Evolutionary conservation across 1,140 invertebrate species (phyloP).

Genomic region (Hypsibius dujardini): DNA sequence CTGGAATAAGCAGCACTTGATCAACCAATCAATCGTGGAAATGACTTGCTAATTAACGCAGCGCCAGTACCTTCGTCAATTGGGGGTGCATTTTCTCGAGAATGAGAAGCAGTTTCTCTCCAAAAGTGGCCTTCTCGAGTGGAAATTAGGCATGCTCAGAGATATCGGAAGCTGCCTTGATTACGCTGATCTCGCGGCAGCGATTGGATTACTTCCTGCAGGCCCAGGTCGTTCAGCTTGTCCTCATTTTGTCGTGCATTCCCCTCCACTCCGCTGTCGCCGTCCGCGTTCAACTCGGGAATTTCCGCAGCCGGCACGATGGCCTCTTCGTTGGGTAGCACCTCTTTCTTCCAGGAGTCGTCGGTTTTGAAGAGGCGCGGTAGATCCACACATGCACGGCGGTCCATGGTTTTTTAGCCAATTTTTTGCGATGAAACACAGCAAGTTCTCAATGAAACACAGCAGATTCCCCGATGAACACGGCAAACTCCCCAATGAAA

Average conservation of each 20-base stretch:
- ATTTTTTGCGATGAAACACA: no score
- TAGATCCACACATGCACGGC: not conserved
- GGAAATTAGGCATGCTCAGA: not conserved
- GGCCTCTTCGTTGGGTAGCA: not conserved
- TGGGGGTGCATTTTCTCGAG: no score
- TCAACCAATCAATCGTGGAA: no score
- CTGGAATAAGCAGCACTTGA: no score
- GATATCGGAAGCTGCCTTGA: not conserved
- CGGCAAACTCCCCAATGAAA: no score
- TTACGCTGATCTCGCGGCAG: not conserved
- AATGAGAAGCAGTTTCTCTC: not conserved
- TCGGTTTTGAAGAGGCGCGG: not conserved
- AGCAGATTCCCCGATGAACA: no score
- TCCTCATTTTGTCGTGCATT: not conserved
- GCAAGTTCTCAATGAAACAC: no score
- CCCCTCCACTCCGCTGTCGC: not conserved
- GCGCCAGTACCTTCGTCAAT: no score
- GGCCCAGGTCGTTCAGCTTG: not conserved
- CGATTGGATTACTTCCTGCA: not conserved
- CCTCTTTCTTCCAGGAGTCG: constrained; percentile 5
- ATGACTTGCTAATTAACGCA: no score
- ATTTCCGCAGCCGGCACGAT: not conserved
- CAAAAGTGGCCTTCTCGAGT: not conserved
- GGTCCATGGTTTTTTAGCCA: not conserved
- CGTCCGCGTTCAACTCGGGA: not conserved